A percentile compares a stretch with the other conserved stretches of the same genome.
phyloP scores from a whole-genome alignment of 2,797 vertebrate genomes.

The Paramormyrops hopkinsi region DNA sequence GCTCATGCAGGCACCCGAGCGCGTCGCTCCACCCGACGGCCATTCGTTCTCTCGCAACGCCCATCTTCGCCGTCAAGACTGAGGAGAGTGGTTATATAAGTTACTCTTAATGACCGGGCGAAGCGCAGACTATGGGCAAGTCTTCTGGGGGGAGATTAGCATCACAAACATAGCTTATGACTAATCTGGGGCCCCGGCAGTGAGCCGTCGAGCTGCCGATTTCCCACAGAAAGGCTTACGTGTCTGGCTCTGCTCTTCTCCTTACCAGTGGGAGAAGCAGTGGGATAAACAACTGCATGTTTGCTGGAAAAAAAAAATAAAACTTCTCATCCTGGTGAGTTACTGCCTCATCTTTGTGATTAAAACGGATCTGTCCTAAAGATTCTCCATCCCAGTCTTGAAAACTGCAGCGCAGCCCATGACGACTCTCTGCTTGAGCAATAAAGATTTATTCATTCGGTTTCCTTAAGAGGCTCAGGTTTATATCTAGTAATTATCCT shows the following conservation, averaged over 20 bases:
- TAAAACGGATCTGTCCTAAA: slow-evolving; percentile 16
- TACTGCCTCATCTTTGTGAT: background rate
- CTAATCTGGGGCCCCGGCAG: slow-evolving; percentile 32
- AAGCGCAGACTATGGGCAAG: background rate
- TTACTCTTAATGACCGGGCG: background rate
- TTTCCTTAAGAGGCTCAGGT: background rate
- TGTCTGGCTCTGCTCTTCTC: slow-evolving; percentile 36
- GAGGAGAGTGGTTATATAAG: background rate
- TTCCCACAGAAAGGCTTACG: slow-evolving; percentile 45
- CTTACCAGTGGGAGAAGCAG: slow-evolving; percentile 18
- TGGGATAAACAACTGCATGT: background rate
- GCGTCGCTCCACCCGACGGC: background rate
- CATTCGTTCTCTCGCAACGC: background rate
- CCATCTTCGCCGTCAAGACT: background rate
- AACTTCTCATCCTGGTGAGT: slow-evolving; percentile 12
- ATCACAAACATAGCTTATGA: slow-evolving; percentile 42
- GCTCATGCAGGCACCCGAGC: background rate
- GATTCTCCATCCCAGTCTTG: background rate
- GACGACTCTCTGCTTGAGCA: background rate
- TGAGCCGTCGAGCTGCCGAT: slow-evolving; percentile 42
- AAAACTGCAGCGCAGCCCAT: background rate
- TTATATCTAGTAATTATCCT: background rate
- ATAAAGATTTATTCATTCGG: background rate
- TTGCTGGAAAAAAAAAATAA: background rate
- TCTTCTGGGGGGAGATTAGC: slow-evolving; percentile 21